Percentiles rank a stretch among this genome's conserved stretches.
Evolutionary conservation across 2,888 invertebrate genomes (phyloP).

Genomic region (Ctena decussata): DNA sequence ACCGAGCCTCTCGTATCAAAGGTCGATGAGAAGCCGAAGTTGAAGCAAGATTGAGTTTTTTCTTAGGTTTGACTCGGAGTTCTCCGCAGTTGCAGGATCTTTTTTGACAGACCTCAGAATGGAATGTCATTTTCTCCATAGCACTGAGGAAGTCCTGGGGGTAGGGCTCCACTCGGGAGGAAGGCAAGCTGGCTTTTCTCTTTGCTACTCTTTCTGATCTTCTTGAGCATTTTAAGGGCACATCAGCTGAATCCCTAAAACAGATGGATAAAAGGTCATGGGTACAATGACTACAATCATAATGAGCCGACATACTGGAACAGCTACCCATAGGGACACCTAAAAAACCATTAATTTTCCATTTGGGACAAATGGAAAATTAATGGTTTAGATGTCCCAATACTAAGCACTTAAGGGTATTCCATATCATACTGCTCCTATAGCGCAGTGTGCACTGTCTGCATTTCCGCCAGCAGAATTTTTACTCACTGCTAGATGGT

Average conservation of each 20-base stretch:
- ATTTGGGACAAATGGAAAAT: too few species aligned
- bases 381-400: too few species aligned
- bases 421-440: too few species aligned
- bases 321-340: too few species aligned
- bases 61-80: constrained; percentile 52
- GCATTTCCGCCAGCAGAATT: too few species aligned
- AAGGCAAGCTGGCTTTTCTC: neutral
- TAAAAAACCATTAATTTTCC: too few species aligned
- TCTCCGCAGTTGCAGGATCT: constrained; percentile 70
- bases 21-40: constrained; percentile 65
- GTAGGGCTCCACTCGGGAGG: constrained; percentile 69
- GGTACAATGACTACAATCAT: too few species aligned
- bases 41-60: constrained; percentile 73
- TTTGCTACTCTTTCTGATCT: neutral
- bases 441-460: too few species aligned
- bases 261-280: too few species aligned
- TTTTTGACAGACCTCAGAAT: constrained; percentile 71
- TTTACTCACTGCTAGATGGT: too few species aligned
- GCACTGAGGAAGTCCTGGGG: constrained; percentile 72
- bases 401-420: too few species aligned
- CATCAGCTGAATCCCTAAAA: constrained; percentile 11
- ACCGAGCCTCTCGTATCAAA: constrained; percentile 75
- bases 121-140: constrained; percentile 74
- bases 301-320: too few species aligned
- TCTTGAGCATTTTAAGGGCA: neutral